Base-by-base conservation (phyloP, 2,113 vertebrate genomes). In the Dascyllus trimaculatus region DNA sequence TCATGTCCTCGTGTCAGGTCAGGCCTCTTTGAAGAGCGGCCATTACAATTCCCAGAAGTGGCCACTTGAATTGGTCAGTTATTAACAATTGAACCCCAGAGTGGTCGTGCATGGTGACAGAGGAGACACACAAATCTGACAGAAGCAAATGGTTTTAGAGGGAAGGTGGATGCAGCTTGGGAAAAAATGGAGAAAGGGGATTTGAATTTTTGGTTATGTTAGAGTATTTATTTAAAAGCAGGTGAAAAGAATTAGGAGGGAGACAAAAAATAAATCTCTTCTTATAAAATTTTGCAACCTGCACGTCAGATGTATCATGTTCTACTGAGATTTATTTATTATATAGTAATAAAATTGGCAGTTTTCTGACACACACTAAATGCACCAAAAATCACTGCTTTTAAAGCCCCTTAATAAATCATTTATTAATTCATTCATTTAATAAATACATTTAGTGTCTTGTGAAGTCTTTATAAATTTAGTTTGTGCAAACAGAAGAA, bases 41-140 rank as follows among this genome's bases (percentile, higher is more conserved):
- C 84, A 84, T 89, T 87, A 88, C 88, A 92, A 91, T 89, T 92
- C 90, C 88, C 92, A 82, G 32, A 89, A 88, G 93, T 92, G 86
- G 60, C 85, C 84, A 81, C 88, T 94, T 92, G 78, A 91, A 85
- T 89, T 48, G 90, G 85, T 88, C 90, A 84, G 79, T 87, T 90
- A 88, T 87, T 82, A 80, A 53, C 87, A 65, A 78, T 18, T 71
- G 81, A 82, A 83, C 46, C 62, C 46, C 52, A 43, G 67, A 57
- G 71, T 76, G 74, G 35, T 71, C 84, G 71, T 24, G 46, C 76
- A 64, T 69, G 64, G 52, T 21, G 56, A 61, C 74, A 21, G 8
- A 45, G 62, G 29, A 60, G 21, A 26, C 49, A 74, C 19, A 63
- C 21, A 75, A 22, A 76, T 63, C 2, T 53, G 62, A 82, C 22